Evolutionary conservation across 2,888 invertebrate species (phyloP).

Genomic region (Cataglyphis altisquamis): DNA sequence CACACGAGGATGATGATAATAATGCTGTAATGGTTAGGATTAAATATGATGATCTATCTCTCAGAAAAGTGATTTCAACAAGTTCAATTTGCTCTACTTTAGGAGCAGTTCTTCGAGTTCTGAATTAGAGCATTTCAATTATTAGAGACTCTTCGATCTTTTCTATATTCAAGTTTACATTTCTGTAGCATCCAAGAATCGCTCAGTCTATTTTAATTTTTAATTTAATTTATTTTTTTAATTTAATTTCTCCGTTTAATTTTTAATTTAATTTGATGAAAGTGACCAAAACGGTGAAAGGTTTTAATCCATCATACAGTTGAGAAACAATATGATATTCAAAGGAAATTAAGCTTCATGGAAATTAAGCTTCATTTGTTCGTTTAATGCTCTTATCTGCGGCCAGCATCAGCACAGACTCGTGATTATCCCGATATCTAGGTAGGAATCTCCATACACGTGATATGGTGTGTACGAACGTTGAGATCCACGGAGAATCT

Average conservation of each 20-base stretch:
- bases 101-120: not conserved
- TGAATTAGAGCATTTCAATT: not conserved
- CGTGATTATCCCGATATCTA: slow-evolving; percentile 12
- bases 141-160: not conserved
- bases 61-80: not conserved
- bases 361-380: slow-evolving; percentile 1
- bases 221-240: not conserved
- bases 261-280: not conserved
- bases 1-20: not conserved
- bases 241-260: not conserved
- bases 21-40: not conserved
- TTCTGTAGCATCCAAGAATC: not conserved
- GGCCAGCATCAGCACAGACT: not conserved
- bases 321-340: not conserved
- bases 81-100: not conserved
- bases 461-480: not conserved
- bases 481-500: not conserved
- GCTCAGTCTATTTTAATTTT: not conserved
- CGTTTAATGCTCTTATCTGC: slow-evolving; percentile 1
- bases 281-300: not conserved
- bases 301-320: not conserved
- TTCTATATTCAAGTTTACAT: not conserved
- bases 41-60: not conserved
- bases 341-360: not conserved
- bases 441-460: slow-evolving; percentile 1